Percentiles rank a stretch among this genome's conserved stretches.
These are phyloP conservation scores for Rotaria magnacalcarata DNA, from an alignment of 2,888 invertebrate genomes.

Conservation along the genomic window DNA sequence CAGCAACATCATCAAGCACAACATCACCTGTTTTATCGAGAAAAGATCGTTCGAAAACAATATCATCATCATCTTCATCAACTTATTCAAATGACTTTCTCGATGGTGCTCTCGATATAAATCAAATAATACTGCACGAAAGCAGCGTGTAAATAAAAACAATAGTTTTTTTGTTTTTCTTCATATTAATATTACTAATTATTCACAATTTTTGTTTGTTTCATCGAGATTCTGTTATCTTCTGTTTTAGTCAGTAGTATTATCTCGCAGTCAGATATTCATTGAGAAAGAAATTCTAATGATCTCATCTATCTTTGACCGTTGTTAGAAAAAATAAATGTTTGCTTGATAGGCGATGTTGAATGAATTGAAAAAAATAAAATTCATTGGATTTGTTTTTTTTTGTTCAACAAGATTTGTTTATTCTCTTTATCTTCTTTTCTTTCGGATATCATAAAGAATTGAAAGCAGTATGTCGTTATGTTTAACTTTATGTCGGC, in stretches of 20 bases:
- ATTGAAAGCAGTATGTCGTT: not conserved
- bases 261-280: not conserved
- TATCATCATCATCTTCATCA: slow-evolving; percentile 5
- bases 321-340: not conserved
- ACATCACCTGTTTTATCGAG: not conserved
- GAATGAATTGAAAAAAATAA: not conserved
- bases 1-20: slow-evolving; percentile 21
- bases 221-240: not conserved
- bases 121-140: slow-evolving; percentile 4
- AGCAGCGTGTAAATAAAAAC: slow-evolving; percentile 21
- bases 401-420: not conserved
- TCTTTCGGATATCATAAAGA: not conserved
- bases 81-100: not conserved
- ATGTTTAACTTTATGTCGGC: not conserved
- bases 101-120: not conserved
- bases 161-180: not conserved
- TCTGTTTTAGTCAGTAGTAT: slow-evolving; percentile 8
- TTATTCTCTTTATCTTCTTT: not conserved
- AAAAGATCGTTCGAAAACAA: not conserved
- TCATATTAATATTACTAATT: not conserved
- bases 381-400: not conserved
- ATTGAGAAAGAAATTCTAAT: not conserved
- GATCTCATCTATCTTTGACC: not conserved
- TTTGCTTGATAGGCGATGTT: not conserved
- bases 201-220: not conserved